These are phyloP conservation scores for Ursus arctos DNA, from an alignment of 2,113 vertebrate species.

Conservation along the genomic window DNA sequence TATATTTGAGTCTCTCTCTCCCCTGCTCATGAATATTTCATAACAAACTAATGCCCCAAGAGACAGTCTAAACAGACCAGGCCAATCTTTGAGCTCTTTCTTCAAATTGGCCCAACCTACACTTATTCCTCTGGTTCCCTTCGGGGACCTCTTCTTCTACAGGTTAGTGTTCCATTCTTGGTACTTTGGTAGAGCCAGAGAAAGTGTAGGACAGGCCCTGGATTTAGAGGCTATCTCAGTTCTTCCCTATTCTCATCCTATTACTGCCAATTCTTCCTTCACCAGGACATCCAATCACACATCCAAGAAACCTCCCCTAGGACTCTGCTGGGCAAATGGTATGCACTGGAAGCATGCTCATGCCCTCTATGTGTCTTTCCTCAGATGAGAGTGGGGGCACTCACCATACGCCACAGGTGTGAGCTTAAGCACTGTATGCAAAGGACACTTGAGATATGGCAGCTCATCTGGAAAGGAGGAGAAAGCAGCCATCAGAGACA, in stretches of 20 bases:
- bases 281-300: background rate
- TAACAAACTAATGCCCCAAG: background rate
- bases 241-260: background rate
- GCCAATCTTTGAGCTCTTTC: background rate
- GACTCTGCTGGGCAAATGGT: background rate
- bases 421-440: slow-evolving; percentile 82
- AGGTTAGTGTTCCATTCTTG: slow-evolving; percentile 13
- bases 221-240: background rate
- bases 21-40: background rate
- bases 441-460: slow-evolving; percentile 80
- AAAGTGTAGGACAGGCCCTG: background rate
- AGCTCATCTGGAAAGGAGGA: slow-evolving; percentile 65
- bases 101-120: background rate
- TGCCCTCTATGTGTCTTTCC: background rate
- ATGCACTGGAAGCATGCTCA: background rate
- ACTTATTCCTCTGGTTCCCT: slow-evolving; percentile 33
- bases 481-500: background rate
- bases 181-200: slow-evolving; percentile 5
- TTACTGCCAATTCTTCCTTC: background rate
- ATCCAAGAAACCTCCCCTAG: background rate
- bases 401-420: slow-evolving; percentile 81
- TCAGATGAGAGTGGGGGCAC: background rate
- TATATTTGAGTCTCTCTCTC: background rate
- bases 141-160: background rate
- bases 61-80: background rate